Evolutionary conservation across 2,113 vertebrate species (phyloP).

Genomic region (Bubalus kerabau): DNA sequence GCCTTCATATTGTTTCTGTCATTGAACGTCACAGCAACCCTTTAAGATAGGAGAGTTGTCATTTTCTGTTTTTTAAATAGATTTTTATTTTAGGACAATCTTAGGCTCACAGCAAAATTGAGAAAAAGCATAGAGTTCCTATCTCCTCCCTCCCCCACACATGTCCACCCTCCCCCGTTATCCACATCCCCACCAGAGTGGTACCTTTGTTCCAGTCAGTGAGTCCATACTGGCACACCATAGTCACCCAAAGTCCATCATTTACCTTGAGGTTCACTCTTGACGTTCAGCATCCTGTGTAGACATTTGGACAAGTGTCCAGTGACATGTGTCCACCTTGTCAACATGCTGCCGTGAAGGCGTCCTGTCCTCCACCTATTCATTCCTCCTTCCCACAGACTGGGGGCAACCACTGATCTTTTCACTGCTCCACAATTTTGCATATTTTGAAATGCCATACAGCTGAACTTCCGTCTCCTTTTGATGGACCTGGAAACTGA

Average conservation of each 20-base stretch:
- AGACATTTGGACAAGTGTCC: background rate
- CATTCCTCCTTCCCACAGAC: background rate
- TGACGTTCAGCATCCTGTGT: no score
- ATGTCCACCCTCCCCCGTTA: accelerated
- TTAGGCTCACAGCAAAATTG: background rate
- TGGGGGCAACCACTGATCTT: background rate
- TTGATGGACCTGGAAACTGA: background rate
- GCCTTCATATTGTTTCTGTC: background rate
- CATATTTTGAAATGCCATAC: background rate
- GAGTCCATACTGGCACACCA: no score
- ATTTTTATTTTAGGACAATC: background rate
- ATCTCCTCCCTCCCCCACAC: background rate
- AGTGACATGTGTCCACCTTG: background rate
- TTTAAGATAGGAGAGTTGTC: background rate
- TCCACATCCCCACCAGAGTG: background rate
- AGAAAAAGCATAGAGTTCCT: background rate
- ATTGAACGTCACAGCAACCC: background rate
- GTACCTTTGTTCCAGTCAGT: background rate
- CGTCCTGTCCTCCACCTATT: background rate
- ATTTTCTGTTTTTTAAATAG: background rate
- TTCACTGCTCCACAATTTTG: no score
- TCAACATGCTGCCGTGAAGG: background rate
- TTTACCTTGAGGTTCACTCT: background rate
- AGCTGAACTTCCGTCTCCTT: background rate
- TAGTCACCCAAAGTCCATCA: background rate